phyloP scores from a whole-genome alignment of 2,888 invertebrate genomes.

The Calephelis perditalis region DNA sequence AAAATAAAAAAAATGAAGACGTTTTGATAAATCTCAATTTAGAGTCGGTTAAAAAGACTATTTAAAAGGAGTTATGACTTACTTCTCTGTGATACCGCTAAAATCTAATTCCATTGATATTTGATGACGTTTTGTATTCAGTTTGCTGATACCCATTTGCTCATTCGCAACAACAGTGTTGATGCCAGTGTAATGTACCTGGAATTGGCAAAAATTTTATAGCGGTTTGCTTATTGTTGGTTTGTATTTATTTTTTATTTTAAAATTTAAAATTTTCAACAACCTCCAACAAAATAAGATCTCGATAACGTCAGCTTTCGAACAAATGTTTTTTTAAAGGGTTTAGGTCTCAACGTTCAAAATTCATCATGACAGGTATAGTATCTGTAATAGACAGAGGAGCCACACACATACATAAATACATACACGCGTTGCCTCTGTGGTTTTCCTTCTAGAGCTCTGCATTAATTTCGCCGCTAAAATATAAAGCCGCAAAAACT shows the following conservation, averaged over 20 bases:
- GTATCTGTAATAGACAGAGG: too few species aligned
- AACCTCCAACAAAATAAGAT: background rate
- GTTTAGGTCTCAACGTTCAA: too few species aligned
- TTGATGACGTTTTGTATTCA: background rate
- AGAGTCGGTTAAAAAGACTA: background rate
- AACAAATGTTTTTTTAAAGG: background rate
- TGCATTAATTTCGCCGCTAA: too few species aligned
- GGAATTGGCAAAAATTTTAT: background rate
- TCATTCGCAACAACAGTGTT: slow-evolving; percentile 4
- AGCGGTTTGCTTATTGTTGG: background rate
- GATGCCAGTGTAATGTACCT: background rate
- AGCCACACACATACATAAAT: too few species aligned
- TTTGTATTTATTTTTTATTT: background rate
- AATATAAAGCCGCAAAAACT: too few species aligned
- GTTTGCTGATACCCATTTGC: background rate
- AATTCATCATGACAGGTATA: too few species aligned
- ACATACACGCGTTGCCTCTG: too few species aligned
- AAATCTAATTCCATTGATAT: slow-evolving; percentile 9
- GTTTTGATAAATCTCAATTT: background rate
- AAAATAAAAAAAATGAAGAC: slow-evolving; percentile 56
- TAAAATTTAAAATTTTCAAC: background rate
- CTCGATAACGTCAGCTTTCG: background rate
- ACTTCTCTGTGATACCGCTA: slow-evolving; percentile 6
- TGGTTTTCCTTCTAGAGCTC: too few species aligned
- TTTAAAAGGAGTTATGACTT: background rate